Evolutionary conservation across 2,888 invertebrate species (phyloP).

Genomic region (Plebejus argus): DNA sequence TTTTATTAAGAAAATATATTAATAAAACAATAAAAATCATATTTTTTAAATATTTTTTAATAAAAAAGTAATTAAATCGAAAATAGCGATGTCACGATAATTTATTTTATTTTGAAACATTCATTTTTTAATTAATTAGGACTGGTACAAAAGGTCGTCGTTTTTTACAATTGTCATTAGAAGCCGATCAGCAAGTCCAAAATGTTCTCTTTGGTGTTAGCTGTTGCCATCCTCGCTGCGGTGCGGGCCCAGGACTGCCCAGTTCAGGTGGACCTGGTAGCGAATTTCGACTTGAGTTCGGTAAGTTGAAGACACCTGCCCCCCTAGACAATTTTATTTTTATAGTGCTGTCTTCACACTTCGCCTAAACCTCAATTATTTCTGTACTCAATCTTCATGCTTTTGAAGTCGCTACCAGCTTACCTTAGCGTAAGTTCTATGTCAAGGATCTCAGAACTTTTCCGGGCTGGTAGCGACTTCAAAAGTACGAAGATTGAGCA

Average conservation of each 20-base stretch:
- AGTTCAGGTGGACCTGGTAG: not conserved
- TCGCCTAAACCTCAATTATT: too few relatives aligned
- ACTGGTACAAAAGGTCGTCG: not conserved
- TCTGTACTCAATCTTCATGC: too few relatives aligned
- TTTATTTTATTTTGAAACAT: not conserved
- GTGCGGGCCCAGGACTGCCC: not conserved
- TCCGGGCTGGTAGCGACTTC: too few relatives aligned
- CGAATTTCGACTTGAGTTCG: not conserved
- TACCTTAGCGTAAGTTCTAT: too few relatives aligned
- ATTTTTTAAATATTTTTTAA: not conserved
- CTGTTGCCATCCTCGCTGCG: not conserved
- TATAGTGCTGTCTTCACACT: too few relatives aligned
- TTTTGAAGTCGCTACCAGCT: too few relatives aligned
- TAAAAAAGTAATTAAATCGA: not conserved
- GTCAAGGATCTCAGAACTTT: too few relatives aligned
- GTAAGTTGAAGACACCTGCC: not conserved
- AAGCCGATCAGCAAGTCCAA: not conserved
- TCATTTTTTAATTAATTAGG: slow-evolving; percentile 10
- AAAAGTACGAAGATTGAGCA: too few relatives aligned
- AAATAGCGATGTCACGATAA: slow-evolving; percentile 1
- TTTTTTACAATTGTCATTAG: not conserved
- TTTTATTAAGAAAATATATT: not conserved
- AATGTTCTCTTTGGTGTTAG: not conserved
- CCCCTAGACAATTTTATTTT: too few relatives aligned
- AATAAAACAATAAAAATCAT: not conserved